A percentile compares a stretch with the other conserved stretches of the same genome.
Conservation (phyloP, 2,888 invertebrate species). For the Conops quadrifasciatus region DNA sequence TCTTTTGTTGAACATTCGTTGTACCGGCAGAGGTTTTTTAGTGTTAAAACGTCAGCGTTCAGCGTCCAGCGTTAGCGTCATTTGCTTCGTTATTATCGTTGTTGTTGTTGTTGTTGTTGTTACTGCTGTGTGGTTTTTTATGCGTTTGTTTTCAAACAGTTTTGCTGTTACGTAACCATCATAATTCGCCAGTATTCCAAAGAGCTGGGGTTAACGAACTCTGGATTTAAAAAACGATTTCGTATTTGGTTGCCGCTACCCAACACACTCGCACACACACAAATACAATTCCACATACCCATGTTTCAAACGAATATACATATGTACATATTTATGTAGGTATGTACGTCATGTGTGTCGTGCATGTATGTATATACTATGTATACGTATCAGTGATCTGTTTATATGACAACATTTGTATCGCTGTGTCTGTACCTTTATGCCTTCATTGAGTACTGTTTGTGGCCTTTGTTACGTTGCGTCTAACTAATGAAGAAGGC, state of each 20-base stretch:
- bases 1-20: neutral
- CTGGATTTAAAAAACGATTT: conserved; percentile 3
- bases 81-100: neutral
- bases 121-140: neutral
- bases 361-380: too few relatives aligned
- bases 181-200: conserved; percentile 19
- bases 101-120: neutral
- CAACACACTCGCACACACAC: neutral
- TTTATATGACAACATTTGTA: too few relatives aligned
- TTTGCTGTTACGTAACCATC: conserved; percentile 26
- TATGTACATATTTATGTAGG: too few relatives aligned
- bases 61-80: neutral
- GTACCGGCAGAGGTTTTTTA: neutral
- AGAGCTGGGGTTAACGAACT: conserved; percentile 25
- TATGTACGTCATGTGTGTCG: too few relatives aligned
- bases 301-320: neutral
- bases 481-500: too few relatives aligned
- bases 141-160: conserved; percentile 12
- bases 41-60: neutral
- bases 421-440: too few relatives aligned
- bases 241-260: neutral
- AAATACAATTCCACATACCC: too few relatives aligned
- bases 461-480: too few relatives aligned
- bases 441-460: too few relatives aligned
- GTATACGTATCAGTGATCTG: too few relatives aligned